Conservation (phyloP, 1,140 invertebrate genomes). For the Dinoponera quadriceps region DNA sequence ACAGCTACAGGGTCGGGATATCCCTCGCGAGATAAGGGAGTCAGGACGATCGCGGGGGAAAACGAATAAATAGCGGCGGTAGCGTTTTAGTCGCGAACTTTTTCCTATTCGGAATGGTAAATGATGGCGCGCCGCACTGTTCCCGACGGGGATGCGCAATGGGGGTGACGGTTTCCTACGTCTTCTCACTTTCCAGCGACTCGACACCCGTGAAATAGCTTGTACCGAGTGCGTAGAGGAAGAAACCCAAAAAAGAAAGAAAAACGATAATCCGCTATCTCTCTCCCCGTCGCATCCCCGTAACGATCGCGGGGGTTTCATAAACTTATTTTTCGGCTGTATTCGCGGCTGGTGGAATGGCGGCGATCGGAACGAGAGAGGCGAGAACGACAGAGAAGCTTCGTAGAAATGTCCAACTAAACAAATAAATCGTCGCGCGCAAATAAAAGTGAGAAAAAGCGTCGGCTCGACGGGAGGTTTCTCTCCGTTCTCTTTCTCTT, state of each 20-base stretch:
- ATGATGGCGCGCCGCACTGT: conserved; percentile 53
- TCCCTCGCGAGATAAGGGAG: conserved; percentile 71
- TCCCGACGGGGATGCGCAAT: conserved; percentile 44
- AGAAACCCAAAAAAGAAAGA: not conserved
- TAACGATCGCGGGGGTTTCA: not conserved
- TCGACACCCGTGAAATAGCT: conserved; percentile 69
- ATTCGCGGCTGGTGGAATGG: too few relatives aligned
- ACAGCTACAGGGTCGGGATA: conserved; percentile 31
- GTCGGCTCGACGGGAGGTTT: not conserved
- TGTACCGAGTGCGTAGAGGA: conserved; percentile 1
- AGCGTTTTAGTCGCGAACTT: conserved; percentile 65
- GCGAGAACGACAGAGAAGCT: too few relatives aligned
- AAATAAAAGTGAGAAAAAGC: conserved; percentile 13
- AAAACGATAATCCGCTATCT: too few relatives aligned
- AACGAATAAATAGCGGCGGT: conserved; percentile 70
- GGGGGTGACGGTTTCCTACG: conserved; percentile 11
- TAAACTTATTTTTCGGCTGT: not conserved
- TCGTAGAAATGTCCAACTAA: not conserved
- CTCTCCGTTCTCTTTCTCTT: not conserved
- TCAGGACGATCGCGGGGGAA: conserved; percentile 65
- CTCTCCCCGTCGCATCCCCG: too few relatives aligned
- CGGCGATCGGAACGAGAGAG: not conserved
- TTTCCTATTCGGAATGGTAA: conserved; percentile 66
- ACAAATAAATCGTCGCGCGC: conserved; percentile 4
- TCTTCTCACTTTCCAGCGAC: conserved; percentile 20